phyloP scores from a whole-genome alignment of 2,888 invertebrate species.

The Ametastegia equiseti region DNA sequence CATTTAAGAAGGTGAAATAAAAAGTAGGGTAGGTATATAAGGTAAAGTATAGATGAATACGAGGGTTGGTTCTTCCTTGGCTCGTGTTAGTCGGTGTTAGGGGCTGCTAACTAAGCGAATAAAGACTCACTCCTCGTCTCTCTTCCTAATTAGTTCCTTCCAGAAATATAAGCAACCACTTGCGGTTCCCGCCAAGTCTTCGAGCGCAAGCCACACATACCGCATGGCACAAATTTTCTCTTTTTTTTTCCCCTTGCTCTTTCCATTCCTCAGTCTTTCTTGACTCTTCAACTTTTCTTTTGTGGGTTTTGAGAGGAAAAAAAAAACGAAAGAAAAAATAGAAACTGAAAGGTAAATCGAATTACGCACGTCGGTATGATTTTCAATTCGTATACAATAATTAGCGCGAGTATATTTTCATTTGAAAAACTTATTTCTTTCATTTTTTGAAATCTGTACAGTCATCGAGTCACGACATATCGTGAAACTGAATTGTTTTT shows the following conservation, averaged over 20 bases:
- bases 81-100: not conserved
- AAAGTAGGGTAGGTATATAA: not conserved
- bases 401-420: no score
- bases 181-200: not conserved
- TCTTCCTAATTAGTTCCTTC: constrained; percentile 39
- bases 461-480: no score
- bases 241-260: not conserved
- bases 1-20: no score
- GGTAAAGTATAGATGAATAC: not conserved
- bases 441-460: no score
- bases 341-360: no score
- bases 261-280: not conserved
- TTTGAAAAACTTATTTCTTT: no score
- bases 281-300: not conserved
- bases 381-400: no score
- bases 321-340: no score
- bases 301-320: no score
- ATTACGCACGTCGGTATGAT: no score
- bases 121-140: constrained; percentile 13
- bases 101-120: constrained; percentile 28
- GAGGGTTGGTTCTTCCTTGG: not conserved
- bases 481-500: no score
- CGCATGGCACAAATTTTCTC: not conserved
- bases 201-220: not conserved
- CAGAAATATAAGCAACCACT: constrained; percentile 31